Evolutionary conservation across 2,797 vertebrate species (phyloP), one percentile per base, ranked within the genome.

Genomic region (Eospalax fontanierii): DNA sequence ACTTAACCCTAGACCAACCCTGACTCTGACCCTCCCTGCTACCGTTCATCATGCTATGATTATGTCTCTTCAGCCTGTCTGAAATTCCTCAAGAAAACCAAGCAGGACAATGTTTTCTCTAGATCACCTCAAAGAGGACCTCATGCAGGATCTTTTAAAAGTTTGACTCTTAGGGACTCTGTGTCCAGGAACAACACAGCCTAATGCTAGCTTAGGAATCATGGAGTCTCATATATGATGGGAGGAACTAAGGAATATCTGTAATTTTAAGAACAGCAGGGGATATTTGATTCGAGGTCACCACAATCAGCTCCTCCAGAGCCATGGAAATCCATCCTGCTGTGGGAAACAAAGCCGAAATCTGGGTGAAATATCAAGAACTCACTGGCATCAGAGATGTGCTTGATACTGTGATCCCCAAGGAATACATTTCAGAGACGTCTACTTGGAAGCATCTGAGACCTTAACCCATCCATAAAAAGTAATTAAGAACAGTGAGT

Each of bases 241-340:
- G 5, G 46, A 46, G 46, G 46, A 11, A 46, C 46, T 11, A 6
- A 11, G 46, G 46, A 5, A 46, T 46, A 46, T 46, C 11, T 46
- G 46, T 46, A 46, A 46, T n/a, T 16, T 80, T 38, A 26, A 63
- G 57, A 83, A 71, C 9, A 6, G 22, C 24, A 46, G 1, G 75
- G 57, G 24, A 43, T 12, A 3, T 10, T 43, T 46, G 43, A n/a
- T 6, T 22, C 0, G 26, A 43, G 1, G 61, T 68, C 15, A 28
- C 18, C 2, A 63, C 7, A 24, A 0, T 4, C 0, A 2, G 5
- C 22, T 75, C 12, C n/a, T 76, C 46, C 16, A 63, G 24, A 40
- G 21, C 8, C 0, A 0, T 6, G 1, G 71, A 40, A 68, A 21
- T 2, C 4, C 9, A 5, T 28, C 65, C 14, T 33, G 7, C 35